Evolutionary conservation across 1,140 invertebrate genomes (phyloP).

Genomic region (Goniozus legneri): DNA sequence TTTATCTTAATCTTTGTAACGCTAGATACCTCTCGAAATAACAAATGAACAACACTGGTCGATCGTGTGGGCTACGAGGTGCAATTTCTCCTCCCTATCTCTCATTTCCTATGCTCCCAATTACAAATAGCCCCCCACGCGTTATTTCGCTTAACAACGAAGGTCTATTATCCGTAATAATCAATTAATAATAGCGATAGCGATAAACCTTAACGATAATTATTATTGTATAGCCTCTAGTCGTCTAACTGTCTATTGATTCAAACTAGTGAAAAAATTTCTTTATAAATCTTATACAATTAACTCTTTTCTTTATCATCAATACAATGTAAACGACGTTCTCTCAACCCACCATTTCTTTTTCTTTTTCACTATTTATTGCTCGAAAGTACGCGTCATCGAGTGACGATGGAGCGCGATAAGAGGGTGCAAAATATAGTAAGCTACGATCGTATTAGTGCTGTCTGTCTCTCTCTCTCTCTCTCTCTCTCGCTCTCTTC

Average conservation of each 20-base stretch:
- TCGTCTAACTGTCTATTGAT: constrained; percentile 50
- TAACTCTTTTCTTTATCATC: constrained; percentile 10
- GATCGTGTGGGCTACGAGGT: constrained; percentile 12
- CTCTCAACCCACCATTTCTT: background rate
- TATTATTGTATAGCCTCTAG: constrained; percentile 51
- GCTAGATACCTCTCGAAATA: constrained; percentile 35
- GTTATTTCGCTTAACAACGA: constrained; percentile 31
- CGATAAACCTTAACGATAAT: constrained; percentile 19
- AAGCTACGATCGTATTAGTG: constrained; percentile 47
- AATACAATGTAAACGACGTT: background rate
- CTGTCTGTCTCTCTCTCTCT: no score
- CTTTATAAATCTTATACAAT: constrained; percentile 28
- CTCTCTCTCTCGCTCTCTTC: no score
- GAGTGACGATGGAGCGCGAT: background rate
- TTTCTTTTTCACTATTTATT: constrained; percentile 1
- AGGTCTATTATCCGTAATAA: constrained; percentile 32
- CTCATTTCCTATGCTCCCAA: background rate
- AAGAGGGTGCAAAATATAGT: constrained; percentile 48
- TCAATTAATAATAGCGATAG: constrained; percentile 27
- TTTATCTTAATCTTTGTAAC: constrained; percentile 26
- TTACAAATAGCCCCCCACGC: constrained; percentile 1
- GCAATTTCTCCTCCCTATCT: background rate
- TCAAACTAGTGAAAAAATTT: constrained; percentile 45
- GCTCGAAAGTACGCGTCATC: constrained; percentile 1
- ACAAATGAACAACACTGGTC: constrained; percentile 40